Evolutionary conservation across 1,140 invertebrate species (phyloP).

Genomic region (Drosophila truncata): DNA sequence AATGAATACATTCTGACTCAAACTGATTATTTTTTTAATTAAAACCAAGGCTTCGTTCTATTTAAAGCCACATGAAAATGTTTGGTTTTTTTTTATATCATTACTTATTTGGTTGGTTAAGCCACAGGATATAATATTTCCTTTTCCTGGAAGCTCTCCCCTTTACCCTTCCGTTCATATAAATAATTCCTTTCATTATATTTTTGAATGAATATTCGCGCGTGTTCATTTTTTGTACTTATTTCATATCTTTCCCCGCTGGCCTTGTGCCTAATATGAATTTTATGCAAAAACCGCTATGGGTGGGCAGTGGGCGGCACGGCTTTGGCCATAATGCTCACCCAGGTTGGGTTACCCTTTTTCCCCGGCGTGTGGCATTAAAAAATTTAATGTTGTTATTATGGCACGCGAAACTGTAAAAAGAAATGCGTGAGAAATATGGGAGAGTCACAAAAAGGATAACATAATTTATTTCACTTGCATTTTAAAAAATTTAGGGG

Average conservation of each 20-base stretch:
- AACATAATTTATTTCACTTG: constrained; percentile 6
- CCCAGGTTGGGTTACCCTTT: constrained; percentile 41
- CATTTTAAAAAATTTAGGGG: background rate
- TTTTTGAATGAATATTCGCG: constrained; percentile 58
- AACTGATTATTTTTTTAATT: constrained; percentile 61
- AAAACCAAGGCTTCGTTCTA: constrained; percentile 33
- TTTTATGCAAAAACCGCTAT: constrained; percentile 69
- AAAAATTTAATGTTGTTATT: constrained; percentile 67
- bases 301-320: constrained; percentile 20
- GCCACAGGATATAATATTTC: constrained; percentile 53
- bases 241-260: constrained; percentile 56
- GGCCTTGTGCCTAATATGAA: constrained; percentile 81
- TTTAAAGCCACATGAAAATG: constrained; percentile 13
- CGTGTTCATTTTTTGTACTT: constrained; percentile 58
- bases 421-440: constrained; percentile 29
- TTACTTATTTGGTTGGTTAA: constrained; percentile 36
- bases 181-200: constrained; percentile 80
- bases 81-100: constrained; percentile 24
- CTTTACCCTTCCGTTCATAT: constrained; percentile 51
- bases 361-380: constrained; percentile 49
- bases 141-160: constrained; percentile 35
- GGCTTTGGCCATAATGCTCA: constrained; percentile 61
- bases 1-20: constrained; percentile 2
- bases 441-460: constrained; percentile 7
- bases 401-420: constrained; percentile 31